phyloP scores from a whole-genome alignment of 2,113 vertebrate genomes.

The Scalopus aquaticus region DNA sequence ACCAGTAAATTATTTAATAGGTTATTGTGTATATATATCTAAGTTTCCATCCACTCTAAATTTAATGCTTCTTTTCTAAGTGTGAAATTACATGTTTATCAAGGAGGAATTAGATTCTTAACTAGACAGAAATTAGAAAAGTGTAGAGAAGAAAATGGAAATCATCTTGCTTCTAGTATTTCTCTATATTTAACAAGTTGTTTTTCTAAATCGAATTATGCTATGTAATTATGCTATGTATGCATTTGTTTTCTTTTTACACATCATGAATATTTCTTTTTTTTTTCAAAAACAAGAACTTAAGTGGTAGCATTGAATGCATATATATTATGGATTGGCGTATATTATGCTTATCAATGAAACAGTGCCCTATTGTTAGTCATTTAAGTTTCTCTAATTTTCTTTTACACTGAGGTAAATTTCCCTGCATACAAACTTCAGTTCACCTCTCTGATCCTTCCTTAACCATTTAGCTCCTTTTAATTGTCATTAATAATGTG shows the following conservation, averaged over 20 bases:
- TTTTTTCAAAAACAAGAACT: constrained; percentile 18
- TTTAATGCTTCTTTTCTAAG: background rate
- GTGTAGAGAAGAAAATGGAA: constrained; percentile 11
- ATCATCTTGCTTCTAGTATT: background rate
- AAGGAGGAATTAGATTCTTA: background rate
- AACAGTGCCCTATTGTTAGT: background rate
- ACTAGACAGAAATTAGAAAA: too few species aligned
- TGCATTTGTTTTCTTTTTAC: background rate
- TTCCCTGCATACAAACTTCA: background rate
- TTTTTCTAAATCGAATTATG: background rate
- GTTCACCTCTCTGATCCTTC: background rate
- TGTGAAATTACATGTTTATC: background rate
- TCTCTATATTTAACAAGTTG: background rate
- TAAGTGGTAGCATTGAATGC: background rate
- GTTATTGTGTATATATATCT: background rate
- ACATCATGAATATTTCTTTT: background rate
- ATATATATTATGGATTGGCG: background rate
- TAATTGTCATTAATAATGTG: background rate
- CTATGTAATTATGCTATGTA: background rate
- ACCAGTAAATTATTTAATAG: background rate
- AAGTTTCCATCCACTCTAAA: background rate
- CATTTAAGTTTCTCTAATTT: background rate
- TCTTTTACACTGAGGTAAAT: background rate
- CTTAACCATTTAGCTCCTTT: background rate
- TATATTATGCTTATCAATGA: background rate